Conservation (phyloP, 2,888 invertebrate species). For the Latrodectus hesperus region DNA sequence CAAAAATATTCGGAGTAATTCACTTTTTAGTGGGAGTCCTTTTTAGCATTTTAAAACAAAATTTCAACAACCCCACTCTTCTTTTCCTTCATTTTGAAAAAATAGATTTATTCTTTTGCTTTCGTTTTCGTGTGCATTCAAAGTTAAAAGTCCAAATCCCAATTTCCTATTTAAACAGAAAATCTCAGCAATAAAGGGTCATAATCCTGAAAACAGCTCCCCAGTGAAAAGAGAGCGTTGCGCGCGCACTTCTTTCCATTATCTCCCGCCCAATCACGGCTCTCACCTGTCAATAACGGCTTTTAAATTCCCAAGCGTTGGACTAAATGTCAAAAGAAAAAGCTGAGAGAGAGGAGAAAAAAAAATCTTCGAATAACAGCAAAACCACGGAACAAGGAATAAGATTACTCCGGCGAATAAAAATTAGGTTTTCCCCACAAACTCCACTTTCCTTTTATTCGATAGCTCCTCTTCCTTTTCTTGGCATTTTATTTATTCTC, state of each 20-base stretch:
- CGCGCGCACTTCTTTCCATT: conserved; percentile 53
- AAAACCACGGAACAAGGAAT: conserved; percentile 43
- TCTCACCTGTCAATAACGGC: conserved; percentile 66
- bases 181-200: too few relatives aligned
- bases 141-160: too few relatives aligned
- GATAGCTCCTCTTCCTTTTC: conserved; percentile 40
- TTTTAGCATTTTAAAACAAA: too few relatives aligned
- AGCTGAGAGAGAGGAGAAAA: not conserved
- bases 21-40: too few relatives aligned
- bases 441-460: conserved; percentile 41
- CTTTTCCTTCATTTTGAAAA: too few relatives aligned
- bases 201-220: not conserved
- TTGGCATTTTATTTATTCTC: conserved; percentile 56
- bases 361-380: conserved; percentile 11
- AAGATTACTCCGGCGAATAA: conserved; percentile 60
- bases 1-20: too few relatives aligned
- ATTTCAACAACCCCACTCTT: too few relatives aligned
- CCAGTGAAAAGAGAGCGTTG: conserved; percentile 24
- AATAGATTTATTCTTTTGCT: too few relatives aligned
- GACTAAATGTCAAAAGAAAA: conserved; percentile 61
- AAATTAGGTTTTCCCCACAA: conserved; percentile 47
- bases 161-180: too few relatives aligned
- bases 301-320: conserved; percentile 67
- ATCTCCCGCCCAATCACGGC: conserved; percentile 56
- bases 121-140: too few relatives aligned